A percentile compares a stretch with the other conserved stretches of the same genome.
These are phyloP conservation scores for Xestia ashworthii DNA, from an alignment of 2,888 invertebrate species.

Conservation along the genomic window DNA sequence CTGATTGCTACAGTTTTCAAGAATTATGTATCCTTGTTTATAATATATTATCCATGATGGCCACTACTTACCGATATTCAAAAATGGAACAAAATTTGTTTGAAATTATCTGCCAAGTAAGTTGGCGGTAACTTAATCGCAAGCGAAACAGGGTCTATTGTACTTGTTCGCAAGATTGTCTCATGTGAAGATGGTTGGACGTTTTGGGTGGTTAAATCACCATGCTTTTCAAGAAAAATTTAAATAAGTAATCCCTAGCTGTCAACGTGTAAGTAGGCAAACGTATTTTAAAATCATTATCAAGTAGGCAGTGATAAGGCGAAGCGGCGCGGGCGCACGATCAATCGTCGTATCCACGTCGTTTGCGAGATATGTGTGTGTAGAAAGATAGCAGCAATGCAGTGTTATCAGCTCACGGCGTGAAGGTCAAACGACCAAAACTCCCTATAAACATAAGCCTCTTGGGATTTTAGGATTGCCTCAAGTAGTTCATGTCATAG, in stretches of 20 bases:
- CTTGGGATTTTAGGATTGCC: conserved; percentile 76
- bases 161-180: neutral
- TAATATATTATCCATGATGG: too few relatives aligned
- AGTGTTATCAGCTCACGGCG: conserved; percentile 79
- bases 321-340: conserved; percentile 76
- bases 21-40: neutral
- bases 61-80: too few relatives aligned
- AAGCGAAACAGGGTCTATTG: neutral
- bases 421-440: conserved; percentile 81
- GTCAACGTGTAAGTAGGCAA: conserved; percentile 82
- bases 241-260: conserved; percentile 76
- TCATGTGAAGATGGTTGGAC: conserved; percentile 7
- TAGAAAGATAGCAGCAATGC: conserved; percentile 79
- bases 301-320: conserved; percentile 84
- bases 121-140: too few relatives aligned
- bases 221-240: conserved; percentile 45
- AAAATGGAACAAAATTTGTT: too few relatives aligned
- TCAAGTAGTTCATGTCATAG: conserved; percentile 71
- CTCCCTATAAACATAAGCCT: conserved; percentile 75
- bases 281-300: conserved; percentile 87
- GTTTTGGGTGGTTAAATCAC: conserved; percentile 27
- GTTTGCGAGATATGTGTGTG: conserved; percentile 77
- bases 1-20: neutral
- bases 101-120: too few relatives aligned
- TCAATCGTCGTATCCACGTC: conserved; percentile 83